A percentile compares a stretch with the other conserved stretches of the same genome.
phyloP scores from a whole-genome alignment of 2,797 vertebrate species.

The Morelia viridis region DNA sequence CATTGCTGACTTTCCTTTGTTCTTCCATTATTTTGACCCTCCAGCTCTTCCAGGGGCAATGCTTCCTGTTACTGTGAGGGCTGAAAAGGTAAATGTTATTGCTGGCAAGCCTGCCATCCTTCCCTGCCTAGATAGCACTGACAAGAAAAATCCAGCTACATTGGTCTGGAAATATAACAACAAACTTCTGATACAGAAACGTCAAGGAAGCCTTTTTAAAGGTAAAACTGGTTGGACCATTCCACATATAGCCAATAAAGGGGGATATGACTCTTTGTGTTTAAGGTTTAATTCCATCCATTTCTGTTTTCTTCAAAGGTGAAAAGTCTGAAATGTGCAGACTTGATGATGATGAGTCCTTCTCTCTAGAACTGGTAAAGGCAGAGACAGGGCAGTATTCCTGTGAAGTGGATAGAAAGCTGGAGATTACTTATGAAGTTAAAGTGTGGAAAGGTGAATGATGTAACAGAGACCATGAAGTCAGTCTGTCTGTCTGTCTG shows the following conservation, averaged over 20 bases:
- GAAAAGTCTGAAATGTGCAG: fast-evolving
- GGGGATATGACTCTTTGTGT: not conserved
- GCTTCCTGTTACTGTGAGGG: not conserved
- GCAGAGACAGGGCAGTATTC: constrained; percentile 60
- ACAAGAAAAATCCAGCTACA: fast-evolving
- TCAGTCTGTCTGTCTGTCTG: not conserved
- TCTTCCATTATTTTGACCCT: not conserved
- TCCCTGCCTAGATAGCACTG: constrained; percentile 18
- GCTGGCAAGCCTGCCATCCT: constrained; percentile 41
- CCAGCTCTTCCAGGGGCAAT: constrained; percentile 52
- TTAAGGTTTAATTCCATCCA: not conserved
- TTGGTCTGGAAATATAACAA: constrained; percentile 53
- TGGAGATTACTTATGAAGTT: constrained; percentile 16
- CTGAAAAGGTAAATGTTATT: not conserved
- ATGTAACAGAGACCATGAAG: not conserved
- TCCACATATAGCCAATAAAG: fast-evolving
- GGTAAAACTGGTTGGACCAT: constrained; percentile 41
- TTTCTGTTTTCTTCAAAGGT: constrained; percentile 51
- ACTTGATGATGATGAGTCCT: not conserved
- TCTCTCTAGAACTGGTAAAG: constrained; percentile 46
- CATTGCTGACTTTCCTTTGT: not conserved
- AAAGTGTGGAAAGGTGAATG: constrained; percentile 66
- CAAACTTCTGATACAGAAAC: fast-evolving
- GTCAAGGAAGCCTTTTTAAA: fast-evolving
- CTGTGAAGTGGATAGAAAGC: constrained; percentile 35